Base-by-base conservation (phyloP, 2,888 invertebrate species). In the Aspidiotus destructor region DNA sequence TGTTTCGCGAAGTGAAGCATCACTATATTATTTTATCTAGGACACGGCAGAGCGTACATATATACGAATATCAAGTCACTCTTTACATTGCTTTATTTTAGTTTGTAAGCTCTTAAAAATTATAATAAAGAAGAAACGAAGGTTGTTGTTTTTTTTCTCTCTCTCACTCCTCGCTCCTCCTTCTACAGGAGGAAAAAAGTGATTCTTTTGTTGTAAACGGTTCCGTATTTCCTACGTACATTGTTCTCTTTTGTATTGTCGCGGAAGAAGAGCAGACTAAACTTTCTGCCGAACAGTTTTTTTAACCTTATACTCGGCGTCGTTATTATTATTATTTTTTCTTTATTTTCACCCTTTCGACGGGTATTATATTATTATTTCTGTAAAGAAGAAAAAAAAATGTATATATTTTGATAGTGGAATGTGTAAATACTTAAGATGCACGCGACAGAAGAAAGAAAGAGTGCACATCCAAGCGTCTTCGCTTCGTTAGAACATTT, bases 101-200 rank as follows among this genome's bases (percentile, higher is more conserved):
- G 17, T 13, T 61, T 61, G 61, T 61, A 61, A 61, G 61, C 61
- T 61, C 61, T 61, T 61, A 61, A 61, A 58, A 61, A 61, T 61
- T 61, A 61, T 41, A 61, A 61, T 42, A 61, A 61, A 58, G 58
- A 28, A 58, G 28, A 16, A 57, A 60, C 17, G 41, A 60, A 28
- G 10, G 10, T 28, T 28, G 28, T 28, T 28, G 28, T 28, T 28
- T 28, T 28, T 28, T 28, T 28, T 28, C 28, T 28, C 28, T 28
- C 28, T 28, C 5, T 28, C 28, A 3, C 28, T 28, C 28, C 28
- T n/a, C n/a, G n/a, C n/a, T 28, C 28, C 28, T 28, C 5, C 28
- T 28, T 28, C 1, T 28, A 28, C 13, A 60, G 11, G 17, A 60
- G 40, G 40, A 60, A 60, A 60, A 40, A 11, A 60, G 40, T 41